phyloP scores from a whole-genome alignment of 1,140 invertebrate species.

The Lepidurus couesii region DNA sequence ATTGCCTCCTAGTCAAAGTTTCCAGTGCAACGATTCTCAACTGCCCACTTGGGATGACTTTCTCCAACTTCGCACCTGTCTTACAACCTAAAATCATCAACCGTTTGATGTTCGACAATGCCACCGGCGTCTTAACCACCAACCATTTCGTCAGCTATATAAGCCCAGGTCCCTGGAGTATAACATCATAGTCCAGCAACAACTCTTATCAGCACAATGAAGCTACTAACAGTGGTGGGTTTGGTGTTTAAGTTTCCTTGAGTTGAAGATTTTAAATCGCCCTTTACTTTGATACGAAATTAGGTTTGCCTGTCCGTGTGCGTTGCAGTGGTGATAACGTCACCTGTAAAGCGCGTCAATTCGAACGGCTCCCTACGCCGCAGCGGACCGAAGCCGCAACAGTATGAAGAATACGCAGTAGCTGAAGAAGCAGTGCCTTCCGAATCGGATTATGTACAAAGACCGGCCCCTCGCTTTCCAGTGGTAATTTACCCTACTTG shows the following conservation, averaged over 20 bases:
- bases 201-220: neutral
- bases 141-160: neutral
- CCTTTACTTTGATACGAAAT: neutral
- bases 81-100: neutral
- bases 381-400: neutral
- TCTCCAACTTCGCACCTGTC: constrained; percentile 18
- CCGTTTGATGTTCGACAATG: constrained; percentile 8
- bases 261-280: neutral
- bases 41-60: constrained; percentile 5
- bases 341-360: neutral
- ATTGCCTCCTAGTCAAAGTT: neutral
- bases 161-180: neutral
- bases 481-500: neutral
- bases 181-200: neutral
- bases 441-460: neutral
- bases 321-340: neutral
- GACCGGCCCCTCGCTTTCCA: neutral
- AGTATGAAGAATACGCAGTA: neutral
- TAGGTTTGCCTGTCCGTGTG: constrained; percentile 9
- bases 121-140: constrained; percentile 2
- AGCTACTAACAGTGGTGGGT: constrained; percentile 7
- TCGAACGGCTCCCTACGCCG: neutral
- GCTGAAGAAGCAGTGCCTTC: neutral
- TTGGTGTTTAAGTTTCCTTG: neutral
- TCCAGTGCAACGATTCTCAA: neutral